Percentiles rank a stretch among this genome's conserved stretches.
Evolutionary conservation across 2,888 invertebrate species (phyloP).

Genomic region (Serrognathus titanus): DNA sequence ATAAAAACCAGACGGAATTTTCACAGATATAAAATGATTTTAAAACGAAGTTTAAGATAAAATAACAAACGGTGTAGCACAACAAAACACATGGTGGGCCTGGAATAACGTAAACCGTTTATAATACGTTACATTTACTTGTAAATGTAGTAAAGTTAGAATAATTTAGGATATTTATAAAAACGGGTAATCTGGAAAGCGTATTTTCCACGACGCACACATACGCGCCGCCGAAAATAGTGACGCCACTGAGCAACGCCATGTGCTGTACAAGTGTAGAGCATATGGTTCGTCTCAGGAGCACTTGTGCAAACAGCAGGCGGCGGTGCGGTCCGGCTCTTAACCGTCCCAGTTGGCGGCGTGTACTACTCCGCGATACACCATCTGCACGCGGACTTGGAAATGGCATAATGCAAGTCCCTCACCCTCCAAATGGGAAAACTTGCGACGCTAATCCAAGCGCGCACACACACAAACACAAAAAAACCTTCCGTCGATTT

Average conservation of each 20-base stretch:
- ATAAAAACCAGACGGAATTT: too few species aligned
- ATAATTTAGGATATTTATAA: constrained; percentile 9
- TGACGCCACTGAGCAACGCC: constrained; percentile 23
- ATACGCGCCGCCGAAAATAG: constrained; percentile 12
- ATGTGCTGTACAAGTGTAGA: constrained; percentile 29
- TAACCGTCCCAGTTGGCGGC: constrained; percentile 29
- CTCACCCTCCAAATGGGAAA: background rate
- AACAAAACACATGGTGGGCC: constrained; percentile 15
- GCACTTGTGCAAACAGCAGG: constrained; percentile 36
- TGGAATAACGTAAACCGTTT: constrained; percentile 14
- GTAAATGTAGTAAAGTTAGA: constrained; percentile 4
- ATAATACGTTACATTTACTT: constrained; percentile 3
- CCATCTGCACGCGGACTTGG: constrained; percentile 8
- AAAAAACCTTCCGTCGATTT: too few species aligned
- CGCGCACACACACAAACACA: too few species aligned
- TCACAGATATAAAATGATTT: background rate
- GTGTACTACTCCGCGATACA: constrained; percentile 7
- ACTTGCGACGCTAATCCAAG: background rate
- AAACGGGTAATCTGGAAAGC: constrained; percentile 16
- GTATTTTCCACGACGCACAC: constrained; percentile 9
- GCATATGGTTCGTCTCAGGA: constrained; percentile 33
- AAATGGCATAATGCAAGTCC: background rate
- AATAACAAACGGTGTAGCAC: constrained; percentile 12
- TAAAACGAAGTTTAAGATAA: constrained; percentile 1
- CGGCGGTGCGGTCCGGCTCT: constrained; percentile 20